These are phyloP conservation scores for Botrylloides violaceus DNA, from an alignment of 23 tunicate species.

Conservation along the genomic window DNA sequence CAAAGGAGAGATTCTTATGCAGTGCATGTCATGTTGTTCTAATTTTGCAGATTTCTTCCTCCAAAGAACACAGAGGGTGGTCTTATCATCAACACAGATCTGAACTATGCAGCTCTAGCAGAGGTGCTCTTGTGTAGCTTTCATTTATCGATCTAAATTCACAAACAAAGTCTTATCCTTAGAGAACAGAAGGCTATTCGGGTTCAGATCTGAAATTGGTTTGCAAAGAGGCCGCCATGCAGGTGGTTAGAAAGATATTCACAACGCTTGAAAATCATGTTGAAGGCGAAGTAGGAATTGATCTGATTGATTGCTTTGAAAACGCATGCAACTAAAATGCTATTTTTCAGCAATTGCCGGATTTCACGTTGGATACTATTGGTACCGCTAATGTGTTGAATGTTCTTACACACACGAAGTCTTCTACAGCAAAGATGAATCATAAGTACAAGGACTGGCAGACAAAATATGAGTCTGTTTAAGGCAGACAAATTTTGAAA, in stretches of 20 bases:
- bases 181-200: slow-evolving; percentile 80
- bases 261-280: slow-evolving; percentile 67
- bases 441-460: slow-evolving; percentile 83
- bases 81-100: slow-evolving; percentile 66
- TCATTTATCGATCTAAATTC: no score
- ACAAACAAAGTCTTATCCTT: slow-evolving; percentile 5
- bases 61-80: slow-evolving; percentile 90
- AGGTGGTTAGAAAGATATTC: slow-evolving; percentile 88
- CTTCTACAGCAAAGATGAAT: slow-evolving; percentile 61
- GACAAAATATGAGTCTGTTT: slow-evolving; percentile 83
- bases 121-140: slow-evolving; percentile 30
- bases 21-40: no score
- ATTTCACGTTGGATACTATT: slow-evolving; percentile 77
- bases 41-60: slow-evolving; percentile 82
- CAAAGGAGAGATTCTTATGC: no score
- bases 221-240: slow-evolving; percentile 93
- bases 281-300: slow-evolving; percentile 58
- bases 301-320: not conserved
- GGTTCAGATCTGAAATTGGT: slow-evolving; percentile 88
- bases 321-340: no score
- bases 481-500: no score
- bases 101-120: slow-evolving; percentile 65
- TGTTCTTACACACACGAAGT: slow-evolving; percentile 85
- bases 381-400: slow-evolving; percentile 64
- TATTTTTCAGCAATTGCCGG: slow-evolving; percentile 89